phyloP scores from a whole-genome alignment of 2,797 vertebrate genomes.

The Aulostomus chinensis region DNA sequence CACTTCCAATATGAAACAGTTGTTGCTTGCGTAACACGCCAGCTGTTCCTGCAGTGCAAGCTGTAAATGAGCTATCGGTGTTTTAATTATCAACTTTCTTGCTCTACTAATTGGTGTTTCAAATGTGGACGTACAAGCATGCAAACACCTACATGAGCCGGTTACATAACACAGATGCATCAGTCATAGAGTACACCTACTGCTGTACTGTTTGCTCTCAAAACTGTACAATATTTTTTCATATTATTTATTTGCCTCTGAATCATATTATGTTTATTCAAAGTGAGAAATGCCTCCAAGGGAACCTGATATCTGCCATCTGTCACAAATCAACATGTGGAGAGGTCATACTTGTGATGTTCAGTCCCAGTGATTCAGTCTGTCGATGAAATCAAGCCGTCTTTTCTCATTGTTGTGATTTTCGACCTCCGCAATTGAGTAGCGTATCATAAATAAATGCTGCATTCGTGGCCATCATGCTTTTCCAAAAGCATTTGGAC shows the following conservation, averaged over 20 bases:
- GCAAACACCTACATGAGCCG: slow-evolving; percentile 3
- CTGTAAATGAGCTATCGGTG: neutral
- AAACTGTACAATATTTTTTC: too few species aligned
- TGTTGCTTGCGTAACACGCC: slow-evolving; percentile 26
- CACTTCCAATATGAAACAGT: slow-evolving; percentile 5
- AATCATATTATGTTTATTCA: neutral
- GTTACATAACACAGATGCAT: slow-evolving; percentile 33
- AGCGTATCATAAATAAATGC: neutral
- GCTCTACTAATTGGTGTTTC: slow-evolving; percentile 21
- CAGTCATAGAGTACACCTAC: slow-evolving; percentile 25
- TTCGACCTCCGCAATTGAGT: neutral
- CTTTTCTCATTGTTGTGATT: neutral
- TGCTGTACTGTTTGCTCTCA: neutral
- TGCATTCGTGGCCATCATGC: too few species aligned
- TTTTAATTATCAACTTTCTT: slow-evolving; percentile 29
- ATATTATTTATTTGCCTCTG: neutral
- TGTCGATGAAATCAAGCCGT: neutral
- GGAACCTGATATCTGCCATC: slow-evolving; percentile 10
- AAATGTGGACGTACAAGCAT: neutral
- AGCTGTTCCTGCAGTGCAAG: slow-evolving; percentile 38
- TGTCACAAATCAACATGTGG: slow-evolving; percentile 11
- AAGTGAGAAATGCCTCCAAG: neutral
- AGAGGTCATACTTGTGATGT: neutral
- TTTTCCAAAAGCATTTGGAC: too few species aligned
- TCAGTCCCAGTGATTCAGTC: slow-evolving; percentile 5